Base-by-base conservation (phyloP, 2,888 invertebrate species). In the Hedya salicella region DNA sequence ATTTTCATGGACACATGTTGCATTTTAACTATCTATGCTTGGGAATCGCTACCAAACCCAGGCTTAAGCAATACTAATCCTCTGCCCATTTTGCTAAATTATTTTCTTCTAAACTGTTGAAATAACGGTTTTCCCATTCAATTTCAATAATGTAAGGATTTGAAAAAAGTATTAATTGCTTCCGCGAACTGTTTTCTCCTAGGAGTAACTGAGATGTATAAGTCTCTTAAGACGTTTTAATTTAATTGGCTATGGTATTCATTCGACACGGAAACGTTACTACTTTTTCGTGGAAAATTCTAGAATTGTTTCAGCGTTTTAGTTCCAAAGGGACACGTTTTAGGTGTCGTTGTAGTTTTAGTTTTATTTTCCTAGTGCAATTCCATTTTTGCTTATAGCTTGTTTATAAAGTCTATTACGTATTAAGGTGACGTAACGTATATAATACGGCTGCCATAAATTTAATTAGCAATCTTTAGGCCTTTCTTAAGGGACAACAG, bases 41-140 rank as follows among this genome's bases (percentile, higher is more conserved):
- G 11, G 13, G 5, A 30, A 30, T 16, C 39, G 19, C 14, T 19
- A 14, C 54, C 30, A 44, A 64, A 44, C 60, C 68, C 72, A 32
- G 80, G 82, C 82, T 81, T 84, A 83, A 70, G 71, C 68, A 60
- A 69, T 68, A 70, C 71, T 82, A 80, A 83, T 81, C 82, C 79
- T 53, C 59, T 65, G 61, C 69, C 74, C 75, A 75, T 78, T 80
- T 76, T 72, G 74, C 67, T 62, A 68, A 71, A 72, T 78, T 72
- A 76, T 75, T 73, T 75, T 72, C 69, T 72, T 77, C 77, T 72
- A 71, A 52, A 69, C 76, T 59, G 59, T 65, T 52, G 59, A 65
- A 65, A 65, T 65, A 60, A 65, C 52, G 59, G 59, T 32, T 40
- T 59, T 46, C 42, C 21, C 40, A 13, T 52, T 59, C 52, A 49